Evolutionary conservation across 2,888 invertebrate genomes (phyloP), one percentile per base, ranked within the genome.

Genomic region (Antheraea yamamai): DNA sequence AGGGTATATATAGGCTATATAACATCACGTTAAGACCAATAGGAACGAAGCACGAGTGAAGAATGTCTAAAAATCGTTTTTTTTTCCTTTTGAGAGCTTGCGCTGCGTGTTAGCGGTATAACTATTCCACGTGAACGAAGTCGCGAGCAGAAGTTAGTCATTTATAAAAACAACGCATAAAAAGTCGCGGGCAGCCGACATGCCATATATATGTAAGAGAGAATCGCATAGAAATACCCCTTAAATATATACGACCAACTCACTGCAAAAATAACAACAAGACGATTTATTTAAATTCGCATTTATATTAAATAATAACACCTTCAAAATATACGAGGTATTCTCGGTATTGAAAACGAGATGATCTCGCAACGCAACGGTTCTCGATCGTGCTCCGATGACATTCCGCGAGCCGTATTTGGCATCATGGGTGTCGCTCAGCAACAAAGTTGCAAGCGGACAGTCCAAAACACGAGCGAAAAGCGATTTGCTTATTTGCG

Each of bases 401-500:
- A 81, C 87, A 89, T 87, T 86, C 85, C 83, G 78, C 81, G 76
- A 78, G 77, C 89, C 89, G 81, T 87, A 85, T 84, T 84, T 78
- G 83, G 82, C 73, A 79, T 82, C 78, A 77, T 77, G 81, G 79
- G 80, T 79, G 83, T 79, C 80, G 78, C 77, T 73, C 73, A 76
- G 88, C 88, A 86, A 90, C 90, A 84, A 76, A 82, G 89, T 89
- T 89, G 90, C 89, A 80, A 73, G 76, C 77, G 79, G 81, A 80
- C 81, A 78, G 77, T 58, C 72, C 64, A 81, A 83, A 79, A 55
- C 72, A 83, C 73, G 74, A 79, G 81, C 78, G 78, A 20, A 1
- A 0, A 79, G 82, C 83, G 84, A 71, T 71, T 58, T 61, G 30
- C 30, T 30, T 30, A 30, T 30, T 30, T 30, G 30, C 30, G 23